Evolutionary conservation across 2,888 invertebrate genomes (phyloP).

Genomic region (Ommatoiulus sabulosus): DNA sequence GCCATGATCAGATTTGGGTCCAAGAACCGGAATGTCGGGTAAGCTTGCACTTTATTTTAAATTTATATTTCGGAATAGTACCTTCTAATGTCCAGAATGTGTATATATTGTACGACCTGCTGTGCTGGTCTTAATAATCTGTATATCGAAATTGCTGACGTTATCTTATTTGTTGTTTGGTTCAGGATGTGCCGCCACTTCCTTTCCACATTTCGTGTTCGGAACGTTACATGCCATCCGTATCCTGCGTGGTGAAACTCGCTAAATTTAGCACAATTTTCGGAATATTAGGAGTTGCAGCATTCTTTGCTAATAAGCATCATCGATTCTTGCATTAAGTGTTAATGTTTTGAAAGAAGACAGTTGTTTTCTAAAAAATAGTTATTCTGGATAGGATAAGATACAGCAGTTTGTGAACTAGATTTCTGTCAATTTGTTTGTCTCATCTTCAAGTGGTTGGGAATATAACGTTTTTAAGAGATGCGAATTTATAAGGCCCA

Average conservation of each 20-base stretch:
- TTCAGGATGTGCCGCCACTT: slow-evolving; percentile 54
- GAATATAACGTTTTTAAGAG: no score
- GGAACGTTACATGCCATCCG: slow-evolving; percentile 57
- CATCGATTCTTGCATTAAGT: slow-evolving; percentile 32
- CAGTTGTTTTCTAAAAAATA: no score
- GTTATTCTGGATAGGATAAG: no score
- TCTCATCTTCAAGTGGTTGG: no score
- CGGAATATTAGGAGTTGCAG: slow-evolving; percentile 50
- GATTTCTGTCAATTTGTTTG: no score
- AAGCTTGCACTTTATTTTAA: not conserved
- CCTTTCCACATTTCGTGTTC: slow-evolving; percentile 51
- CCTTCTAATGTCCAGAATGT: no score
- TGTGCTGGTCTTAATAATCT: not conserved
- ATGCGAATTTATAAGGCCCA: no score
- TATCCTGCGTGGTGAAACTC: slow-evolving; percentile 44
- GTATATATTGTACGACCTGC: no score
- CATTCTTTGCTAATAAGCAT: slow-evolving; percentile 47
- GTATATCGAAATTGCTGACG: not conserved
- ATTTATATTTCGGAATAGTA: no score
- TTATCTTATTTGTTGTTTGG: slow-evolving; percentile 32
- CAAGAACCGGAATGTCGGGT: slow-evolving; percentile 63
- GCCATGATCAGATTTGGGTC: slow-evolving; percentile 63
- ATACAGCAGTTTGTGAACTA: no score
- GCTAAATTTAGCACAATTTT: slow-evolving; percentile 31
- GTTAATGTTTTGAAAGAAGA: no score